Conservation (phyloP, 1,140 invertebrate genomes). For the Papilio xuthus region DNA sequence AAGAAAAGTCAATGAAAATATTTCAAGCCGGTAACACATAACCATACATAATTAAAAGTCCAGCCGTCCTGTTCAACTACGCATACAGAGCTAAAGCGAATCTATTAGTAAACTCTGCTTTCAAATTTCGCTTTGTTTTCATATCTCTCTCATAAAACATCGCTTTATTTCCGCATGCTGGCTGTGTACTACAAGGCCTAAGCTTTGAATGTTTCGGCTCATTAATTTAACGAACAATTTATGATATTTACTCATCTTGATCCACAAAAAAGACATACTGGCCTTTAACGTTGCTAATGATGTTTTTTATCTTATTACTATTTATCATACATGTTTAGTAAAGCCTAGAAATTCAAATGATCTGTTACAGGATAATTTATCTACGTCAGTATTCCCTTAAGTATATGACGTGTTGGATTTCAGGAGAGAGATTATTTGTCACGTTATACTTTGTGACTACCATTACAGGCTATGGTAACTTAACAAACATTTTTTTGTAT, state of each 20-base stretch:
- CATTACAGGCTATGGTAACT: too few species aligned
- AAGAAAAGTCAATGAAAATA: too few species aligned
- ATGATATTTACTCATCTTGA: background rate
- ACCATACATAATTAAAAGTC: too few species aligned
- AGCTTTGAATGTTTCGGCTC: background rate
- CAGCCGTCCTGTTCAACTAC: too few species aligned
- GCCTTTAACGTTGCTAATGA: background rate
- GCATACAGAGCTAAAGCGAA: too few species aligned
- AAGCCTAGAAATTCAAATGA: background rate
- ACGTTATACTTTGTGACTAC: background rate
- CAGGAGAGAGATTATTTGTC: background rate
- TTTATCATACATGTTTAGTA: background rate
- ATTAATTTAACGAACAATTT: background rate
- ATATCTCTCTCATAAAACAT: too few species aligned
- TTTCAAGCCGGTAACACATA: too few species aligned
- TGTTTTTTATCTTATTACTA: background rate
- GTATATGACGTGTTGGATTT: background rate
- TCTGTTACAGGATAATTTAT: slow-evolving; percentile 14
- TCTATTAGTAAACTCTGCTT: too few species aligned
- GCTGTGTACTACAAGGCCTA: background rate
- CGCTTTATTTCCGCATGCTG: background rate
- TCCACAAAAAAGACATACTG: background rate
- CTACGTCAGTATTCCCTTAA: background rate
- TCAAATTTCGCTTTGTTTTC: background rate
- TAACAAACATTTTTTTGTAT: too few species aligned